These are phyloP conservation scores for Phrynocephalus versicolor DNA, from an alignment of 2,113 vertebrate genomes.

Conservation along the genomic window DNA sequence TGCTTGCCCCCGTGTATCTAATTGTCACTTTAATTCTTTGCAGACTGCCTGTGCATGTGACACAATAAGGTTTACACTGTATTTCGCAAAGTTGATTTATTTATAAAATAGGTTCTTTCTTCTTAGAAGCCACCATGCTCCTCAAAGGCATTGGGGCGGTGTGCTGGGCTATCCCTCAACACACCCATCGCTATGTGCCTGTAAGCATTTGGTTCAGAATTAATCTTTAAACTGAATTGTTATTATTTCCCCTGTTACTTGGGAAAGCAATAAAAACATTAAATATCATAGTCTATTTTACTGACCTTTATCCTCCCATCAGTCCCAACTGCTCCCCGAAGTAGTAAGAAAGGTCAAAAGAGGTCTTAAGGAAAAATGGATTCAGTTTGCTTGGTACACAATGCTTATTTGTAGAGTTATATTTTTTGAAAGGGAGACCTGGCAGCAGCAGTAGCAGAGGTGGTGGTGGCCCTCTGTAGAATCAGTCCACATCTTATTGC, in stretches of 20 bases:
- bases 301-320: conserved; percentile 43
- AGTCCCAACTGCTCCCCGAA: conserved; percentile 52
- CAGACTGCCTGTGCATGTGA: conserved; percentile 13
- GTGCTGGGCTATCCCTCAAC: conserved; percentile 22
- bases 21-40: conserved; percentile 25
- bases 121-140: not conserved
- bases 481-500: conserved; percentile 45
- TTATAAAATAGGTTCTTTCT: conserved; percentile 22
- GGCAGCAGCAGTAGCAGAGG: too few relatives aligned
- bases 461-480: too few relatives aligned
- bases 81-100: conserved; percentile 34
- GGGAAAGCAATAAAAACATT: conserved; percentile 48
- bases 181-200: conserved; percentile 53
- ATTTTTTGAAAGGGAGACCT: conserved; percentile 31
- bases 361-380: conserved; percentile 44
- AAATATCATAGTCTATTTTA: conserved; percentile 39
- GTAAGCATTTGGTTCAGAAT: conserved; percentile 47
- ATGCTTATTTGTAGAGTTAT: conserved; percentile 1
- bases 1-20: conserved; percentile 4
- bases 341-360: conserved; percentile 58
- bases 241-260: conserved; percentile 50
- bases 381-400: conserved; percentile 43
- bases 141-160: conserved; percentile 47
- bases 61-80: conserved; percentile 34
- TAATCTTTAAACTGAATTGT: conserved; percentile 33